Base-by-base conservation (phyloP, 2,113 vertebrate species). In the Nycticryphes semicollaris region DNA sequence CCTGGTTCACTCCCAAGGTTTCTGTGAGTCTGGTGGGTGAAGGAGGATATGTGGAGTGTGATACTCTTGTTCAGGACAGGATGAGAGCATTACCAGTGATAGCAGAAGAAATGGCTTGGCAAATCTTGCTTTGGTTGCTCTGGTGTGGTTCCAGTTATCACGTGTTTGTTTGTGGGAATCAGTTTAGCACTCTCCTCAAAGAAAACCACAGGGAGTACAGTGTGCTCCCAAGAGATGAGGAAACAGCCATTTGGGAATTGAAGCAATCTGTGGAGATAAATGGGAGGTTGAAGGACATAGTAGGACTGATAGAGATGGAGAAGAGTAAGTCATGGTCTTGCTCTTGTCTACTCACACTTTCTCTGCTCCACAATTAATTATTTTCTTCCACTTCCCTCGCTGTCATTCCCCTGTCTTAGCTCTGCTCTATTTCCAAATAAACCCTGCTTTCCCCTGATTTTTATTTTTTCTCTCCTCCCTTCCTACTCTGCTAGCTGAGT, bases 81-180 rank as follows among this genome's bases (percentile, higher is more conserved):
- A 15, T 75, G 62, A 81, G 45, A 89, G 43, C 43, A 15, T 72
- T 84, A 81, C 35, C 7, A 6, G 39, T 64, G 64, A 15, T 30
- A 78, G 50, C 0, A 78, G 51, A 91, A 93, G 59, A 81, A 80
- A 77, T 62, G 73, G 43, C 62, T 91, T 95, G 57, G 81, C 69
- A 89, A 59, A 14, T 84, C 66, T 82, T 84, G 35, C 69, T 87
- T 83, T 68, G 60, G 53, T 87, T 91, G 89, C 60, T 89, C 69
- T 96, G 69, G 20, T 92, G 87, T 95, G 89, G 80, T 89, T 93
- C 77, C 56, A 43, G 28, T 81, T 96, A 96, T 84, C 84, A 22
- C 69, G 28, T 5, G 48, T 50, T 94, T 53, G 80, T 92, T 95
- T 96, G 60, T 96, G 95, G 95, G 84, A 82, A 94, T 84, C 47